Base-by-base conservation (phyloP, 2,888 invertebrate species). In the Pycnomerus fuliginosus region DNA sequence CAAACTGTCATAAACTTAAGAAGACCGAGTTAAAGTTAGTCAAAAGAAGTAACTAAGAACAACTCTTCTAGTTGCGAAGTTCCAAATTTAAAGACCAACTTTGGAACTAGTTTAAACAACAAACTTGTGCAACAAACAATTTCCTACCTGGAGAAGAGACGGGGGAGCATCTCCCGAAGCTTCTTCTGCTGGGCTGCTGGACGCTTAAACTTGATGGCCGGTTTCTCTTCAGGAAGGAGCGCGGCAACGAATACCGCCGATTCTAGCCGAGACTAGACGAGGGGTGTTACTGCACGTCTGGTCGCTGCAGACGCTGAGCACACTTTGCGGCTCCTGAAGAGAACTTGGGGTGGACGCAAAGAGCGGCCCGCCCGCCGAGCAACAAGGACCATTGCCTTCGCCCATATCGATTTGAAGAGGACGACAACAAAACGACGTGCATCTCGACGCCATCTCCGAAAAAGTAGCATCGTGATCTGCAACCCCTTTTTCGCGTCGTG, bases 221-320 rank as follows among this genome's bases (percentile, higher is more conserved):
- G 57, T 54, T 54, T 56, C 50, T 56, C 53, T 59, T 56, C 52
- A 51, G 46, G 47, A 42, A 34, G 45, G 40, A 42, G 50, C 38
- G 45, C 50, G n/a, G n/a, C n/a, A n/a, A 40, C 46, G 53, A 43
- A 48, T 34, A 53, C 54, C 46, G 52, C 58, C 65, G 67, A 65
- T 41, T 52, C 49, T 48, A 37, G 45, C 62, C 67, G 66, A 66
- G 37, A 52, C 39, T 51, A 36, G 49, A 50, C 60, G 65, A 63
- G 65, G 65, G 25, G 67, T 62, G 67, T 64, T 63, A 57, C 61
- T 62, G 59, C 64, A 69, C 70, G 70, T 70, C 70, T 66, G 63
- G 64, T 58, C 76, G 74, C 74, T 64, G 74, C 72, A 71, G 71
- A 69, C 74, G 76, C 75, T 76, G 75, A 71, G 73, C 76, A 73